phyloP scores from a whole-genome alignment of 2,113 vertebrate species.

The Eurypyga helias region DNA sequence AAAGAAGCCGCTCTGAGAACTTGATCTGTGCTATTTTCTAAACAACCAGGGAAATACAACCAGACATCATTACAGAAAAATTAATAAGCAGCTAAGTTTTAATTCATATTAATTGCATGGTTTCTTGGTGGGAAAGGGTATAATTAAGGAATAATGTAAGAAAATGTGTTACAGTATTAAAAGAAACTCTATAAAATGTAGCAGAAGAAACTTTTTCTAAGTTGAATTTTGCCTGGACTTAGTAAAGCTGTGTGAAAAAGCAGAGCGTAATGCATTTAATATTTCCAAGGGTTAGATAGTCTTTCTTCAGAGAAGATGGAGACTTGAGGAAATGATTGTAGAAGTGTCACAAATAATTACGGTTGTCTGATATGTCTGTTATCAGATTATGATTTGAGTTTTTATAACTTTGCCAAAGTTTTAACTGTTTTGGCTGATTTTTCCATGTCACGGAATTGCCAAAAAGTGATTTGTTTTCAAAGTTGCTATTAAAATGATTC shows the following conservation, averaged over 20 bases:
- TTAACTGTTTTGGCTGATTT: slow-evolving; percentile 32
- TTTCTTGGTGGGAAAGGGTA: background rate
- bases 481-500: slow-evolving; percentile 7
- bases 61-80: background rate
- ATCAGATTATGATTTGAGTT: background rate
- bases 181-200: background rate
- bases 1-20: background rate
- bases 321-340: background rate
- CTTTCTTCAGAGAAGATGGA: background rate
- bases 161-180: background rate
- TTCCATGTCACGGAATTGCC: background rate
- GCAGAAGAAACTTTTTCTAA: background rate
- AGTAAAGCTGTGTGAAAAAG: background rate
- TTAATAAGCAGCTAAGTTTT: background rate
- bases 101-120: background rate
- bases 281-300: background rate
- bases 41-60: background rate
- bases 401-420: background rate
- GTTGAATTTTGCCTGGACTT: background rate
- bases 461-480: slow-evolving; percentile 3
- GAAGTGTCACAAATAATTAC: background rate
- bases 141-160: background rate
- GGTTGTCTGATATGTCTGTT: background rate
- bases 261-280: background rate
- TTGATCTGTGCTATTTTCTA: background rate